Percentiles rank a stretch among this genome's conserved stretches.
Conservation (phyloP, 2,888 invertebrate genomes). For the Thereva nobilitata region DNA sequence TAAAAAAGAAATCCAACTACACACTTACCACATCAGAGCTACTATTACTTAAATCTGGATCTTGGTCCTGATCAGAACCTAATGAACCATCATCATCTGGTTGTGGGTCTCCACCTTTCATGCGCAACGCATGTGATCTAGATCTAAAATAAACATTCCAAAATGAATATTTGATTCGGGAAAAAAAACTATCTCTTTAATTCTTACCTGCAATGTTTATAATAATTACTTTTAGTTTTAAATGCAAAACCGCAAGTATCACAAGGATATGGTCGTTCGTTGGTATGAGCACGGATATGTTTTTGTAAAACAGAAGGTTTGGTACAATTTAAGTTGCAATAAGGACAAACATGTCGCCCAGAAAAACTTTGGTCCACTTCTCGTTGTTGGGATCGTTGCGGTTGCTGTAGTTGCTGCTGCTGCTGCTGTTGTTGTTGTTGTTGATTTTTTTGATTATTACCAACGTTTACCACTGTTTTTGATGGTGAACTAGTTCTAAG, state of each 20-base stretch:
- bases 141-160: conserved; percentile 59
- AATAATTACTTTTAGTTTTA: conserved; percentile 91
- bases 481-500: conserved; percentile 42
- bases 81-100: conserved; percentile 64
- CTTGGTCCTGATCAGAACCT: conserved; percentile 66
- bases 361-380: conserved; percentile 31
- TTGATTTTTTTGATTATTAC: conserved; percentile 23
- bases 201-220: conserved; percentile 75
- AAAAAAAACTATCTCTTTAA: too few relatives aligned
- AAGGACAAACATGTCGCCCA: conserved; percentile 83
- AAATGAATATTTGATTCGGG: too few relatives aligned
- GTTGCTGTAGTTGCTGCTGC: conserved; percentile 24
- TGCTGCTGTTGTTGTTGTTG: conserved; percentile 21
- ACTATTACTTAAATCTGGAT: conserved; percentile 58
- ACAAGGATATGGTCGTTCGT: conserved; percentile 91
- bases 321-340: conserved; percentile 86
- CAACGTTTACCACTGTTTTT: conserved; percentile 47
- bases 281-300: conserved; percentile 91
- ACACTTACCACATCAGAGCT: conserved; percentile 55
- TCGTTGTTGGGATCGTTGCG: conserved; percentile 38
- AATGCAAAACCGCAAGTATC: conserved; percentile 88
- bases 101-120: conserved; percentile 64
- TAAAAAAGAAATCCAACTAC: not conserved
- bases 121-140: conserved; percentile 70
- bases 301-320: conserved; percentile 93